phyloP scores from a whole-genome alignment of 2,797 vertebrate genomes.

The Brachyrhaphis roseni region DNA sequence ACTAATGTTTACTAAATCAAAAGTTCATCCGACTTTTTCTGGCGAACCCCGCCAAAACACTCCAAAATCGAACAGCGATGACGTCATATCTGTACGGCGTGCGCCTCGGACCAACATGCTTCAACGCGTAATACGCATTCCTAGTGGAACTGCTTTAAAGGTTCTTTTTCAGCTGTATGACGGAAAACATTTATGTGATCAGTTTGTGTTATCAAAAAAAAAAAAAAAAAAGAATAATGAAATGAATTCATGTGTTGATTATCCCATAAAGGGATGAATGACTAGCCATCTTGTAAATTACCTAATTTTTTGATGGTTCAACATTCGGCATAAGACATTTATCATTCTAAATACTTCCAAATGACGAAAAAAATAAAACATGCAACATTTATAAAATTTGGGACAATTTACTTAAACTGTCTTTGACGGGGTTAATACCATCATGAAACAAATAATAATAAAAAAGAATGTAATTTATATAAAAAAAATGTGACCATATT shows the following conservation, averaged over 20 bases:
- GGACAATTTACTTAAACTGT: not conserved
- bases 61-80: slow-evolving; percentile 20
- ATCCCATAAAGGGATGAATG: not conserved
- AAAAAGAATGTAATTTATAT: not conserved
- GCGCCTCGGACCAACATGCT: slow-evolving; percentile 15
- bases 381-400: not conserved
- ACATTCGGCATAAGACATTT: no score
- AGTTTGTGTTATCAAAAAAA: not conserved
- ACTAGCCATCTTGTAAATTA: not conserved
- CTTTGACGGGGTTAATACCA: not conserved
- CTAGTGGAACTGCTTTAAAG: not conserved
- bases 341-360: no score
- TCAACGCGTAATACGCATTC: not conserved
- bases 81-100: slow-evolving; percentile 51
- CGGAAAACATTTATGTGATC: not conserved
- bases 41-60: slow-evolving; percentile 59
- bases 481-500: not conserved
- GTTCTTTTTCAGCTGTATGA: not conserved
- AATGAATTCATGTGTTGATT: not conserved
- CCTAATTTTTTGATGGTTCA: not conserved
- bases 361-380: no score
- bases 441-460: not conserved
- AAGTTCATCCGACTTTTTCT: not conserved
- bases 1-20: slow-evolving; percentile 9
- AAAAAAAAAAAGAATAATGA: not conserved